Evolutionary conservation across 2,113 vertebrate species (phyloP), one percentile per base, ranked within the genome.

Genomic region (Rhynchomys soricoides): DNA sequence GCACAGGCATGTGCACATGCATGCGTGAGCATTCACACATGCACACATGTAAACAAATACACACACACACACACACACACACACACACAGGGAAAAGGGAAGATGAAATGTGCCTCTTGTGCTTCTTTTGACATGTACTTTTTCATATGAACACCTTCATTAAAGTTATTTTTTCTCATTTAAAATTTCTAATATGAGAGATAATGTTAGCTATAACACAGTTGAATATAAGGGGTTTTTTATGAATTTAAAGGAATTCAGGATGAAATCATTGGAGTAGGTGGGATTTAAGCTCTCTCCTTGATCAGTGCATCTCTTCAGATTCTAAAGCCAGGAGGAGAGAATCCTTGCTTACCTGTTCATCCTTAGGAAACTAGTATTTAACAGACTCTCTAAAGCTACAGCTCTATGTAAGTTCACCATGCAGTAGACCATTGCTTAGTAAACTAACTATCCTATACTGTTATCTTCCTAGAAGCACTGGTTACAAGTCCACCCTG

Each of bases 221-320:
- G 24, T 74, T 74, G 50, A 93, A 81, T 43, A 90, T 78, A 96
- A 85, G 13, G 21, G 45, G 62, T 79, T 43, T 73, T 78, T 91
- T 22, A 89, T 70, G 37, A 93, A 0, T 22, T 3, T 86, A 86
- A 86, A 48, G 29, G 26, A 79, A 31, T 78, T 78, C 52, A 82
- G 66, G 0, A 66, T 50, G 3, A 11, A 93, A 48, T 10, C 70
- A 78, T 7, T n/a, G 17, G 15, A 78, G 50, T 75, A 45, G 21
- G 48, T 2, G 7, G 15, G 13, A 50, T 55, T 74, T 64, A 21
- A 7, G 8, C 29, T 71, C n/a, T 24, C 7, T 45, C 48, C 13
- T 45, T n/a, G 5, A 31, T 7, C 29, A 89, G 7, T 17, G 12
- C 13, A 85, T 29, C 5, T 34, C 37, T 64, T 89, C 48, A 26